A percentile compares a stretch with the other conserved stretches of the same genome.
These are phyloP conservation scores for Petaurus breviceps DNA, from an alignment of 2,113 vertebrate genomes.

Conservation along the genomic window DNA sequence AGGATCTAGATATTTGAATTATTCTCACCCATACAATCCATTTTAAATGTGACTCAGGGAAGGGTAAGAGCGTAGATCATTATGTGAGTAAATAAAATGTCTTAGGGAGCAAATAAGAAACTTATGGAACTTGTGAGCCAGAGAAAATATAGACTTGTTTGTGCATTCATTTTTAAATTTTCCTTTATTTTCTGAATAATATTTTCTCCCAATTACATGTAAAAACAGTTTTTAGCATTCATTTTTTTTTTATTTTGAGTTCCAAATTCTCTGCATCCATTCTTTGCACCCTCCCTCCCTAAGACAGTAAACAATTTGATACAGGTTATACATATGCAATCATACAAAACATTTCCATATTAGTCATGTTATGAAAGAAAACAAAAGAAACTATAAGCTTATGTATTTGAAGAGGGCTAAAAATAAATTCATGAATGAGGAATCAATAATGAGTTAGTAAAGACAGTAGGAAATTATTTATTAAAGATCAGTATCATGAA, in stretches of 20 bases:
- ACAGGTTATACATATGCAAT: not conserved
- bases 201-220: not conserved
- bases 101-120: not conserved
- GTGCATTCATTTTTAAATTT: not conserved
- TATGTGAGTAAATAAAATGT: not conserved
- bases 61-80: not conserved
- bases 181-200: not conserved
- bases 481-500: not conserved
- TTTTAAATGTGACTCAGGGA: not conserved
- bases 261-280: not conserved
- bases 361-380: not conserved
- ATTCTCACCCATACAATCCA: not conserved
- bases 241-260: not conserved
- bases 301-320: not conserved
- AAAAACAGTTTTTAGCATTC: not conserved
- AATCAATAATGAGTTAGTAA: not conserved
- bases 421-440: not conserved
- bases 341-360: not conserved
- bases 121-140: not conserved
- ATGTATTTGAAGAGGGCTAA: not conserved
- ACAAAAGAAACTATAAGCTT: not conserved
- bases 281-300: not conserved
- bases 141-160: not conserved
- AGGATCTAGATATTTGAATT: not conserved
- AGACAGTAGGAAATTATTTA: not conserved